Base-by-base conservation (phyloP, 35 echinoderm and acorn worm species). In the Ophioderma brevispina region DNA sequence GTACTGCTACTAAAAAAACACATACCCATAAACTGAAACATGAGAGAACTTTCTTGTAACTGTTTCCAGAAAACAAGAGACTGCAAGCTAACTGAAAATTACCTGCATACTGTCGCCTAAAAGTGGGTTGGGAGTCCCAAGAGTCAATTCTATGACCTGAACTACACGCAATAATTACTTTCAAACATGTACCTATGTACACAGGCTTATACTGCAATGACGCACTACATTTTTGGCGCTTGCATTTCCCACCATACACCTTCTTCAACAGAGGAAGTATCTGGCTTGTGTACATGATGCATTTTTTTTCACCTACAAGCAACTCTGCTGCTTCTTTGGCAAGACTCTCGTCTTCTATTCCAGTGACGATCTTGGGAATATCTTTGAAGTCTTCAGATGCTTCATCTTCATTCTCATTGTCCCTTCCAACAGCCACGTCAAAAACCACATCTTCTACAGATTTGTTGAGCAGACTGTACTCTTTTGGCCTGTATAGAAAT, bases 51-150 rank as follows among this genome's bases (percentile, higher is more conserved):
- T 85, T 85, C 17, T 31, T n/a, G 49, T 34, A 85, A 34, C n/a
- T 64, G 31, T 0, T 85, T 18, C 83, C 83, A 17, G 83, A 85
- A 30, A 85, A 32, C 3, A 85, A 8, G 10, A 85, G 14, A n/a
- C 30, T 32, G 3, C 19, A 32, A 15, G 49, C 11, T 13, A 85
- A 32, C 6, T 85, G 55, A 31, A 85, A 39, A 85, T 85, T 85
- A 19, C 83, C 83, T 34, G 83, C 83, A 85, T 64, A 85, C 55
- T 56, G 15, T 2, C 83, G 41, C 33, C 35, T 55, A 35, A 64
- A 64, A 23, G 32, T 85, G 32, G 55, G 55, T 33, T 85, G 83
- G 28, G 83, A 85, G 8, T 21, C 2, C 83, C 83, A 85, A 17
- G 23, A 31, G 3, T n/a, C 80, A 17, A 30, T 40, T 21, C 17